Evolutionary conservation across 1,140 invertebrate genomes (phyloP), one percentile per base, ranked within the genome.

Genomic region (Sminthurides bifidus): DNA sequence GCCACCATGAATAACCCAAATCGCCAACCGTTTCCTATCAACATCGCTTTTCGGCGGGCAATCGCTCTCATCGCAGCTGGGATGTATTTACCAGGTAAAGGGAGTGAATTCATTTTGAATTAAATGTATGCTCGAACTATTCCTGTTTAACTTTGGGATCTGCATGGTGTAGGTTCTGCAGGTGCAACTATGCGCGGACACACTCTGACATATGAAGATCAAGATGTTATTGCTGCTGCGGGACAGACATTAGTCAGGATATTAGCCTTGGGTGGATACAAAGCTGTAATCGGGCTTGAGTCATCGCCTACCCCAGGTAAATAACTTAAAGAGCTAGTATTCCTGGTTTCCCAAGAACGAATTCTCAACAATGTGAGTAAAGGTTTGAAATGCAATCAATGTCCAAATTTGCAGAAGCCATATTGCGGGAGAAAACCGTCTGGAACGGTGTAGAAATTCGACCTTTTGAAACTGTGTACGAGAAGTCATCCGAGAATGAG

Each of bases 1-100:
- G 85, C 91, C 38, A 90, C 97, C 55, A 92, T 96, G 83, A 94
- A 93, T 71, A 96, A 95, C 72, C 90, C 91, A 0, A 84, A 82
- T 46, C 73, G 92, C 31, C 90, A 94, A 73, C 90, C 92, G 1
- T 71, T 98, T 44, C 83, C 92, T 1, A 84, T 98, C 52, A 92
- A 92, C 68, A 77, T 85, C 49, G 93, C 93, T 0, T 92, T 90
- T 66, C 79, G 81, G 59, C 76, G 92, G 63, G 82, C 87, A 40
- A 79, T 98, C 44, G 91, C 97, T 65, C 74, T 98, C 17, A 73
- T 98, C 23, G 79, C 90, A 4, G 85, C 89, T n/a, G 94, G 94
- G 3, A 74, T 98, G 37, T 96, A 98, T 51, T 52, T 61, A 8
- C 54, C 52, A 14, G 30, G 44, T 48, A 48, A 30, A 21, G n/a